Base-by-base conservation (phyloP, 2,113 vertebrate genomes). In the Nycticebus coucang region DNA sequence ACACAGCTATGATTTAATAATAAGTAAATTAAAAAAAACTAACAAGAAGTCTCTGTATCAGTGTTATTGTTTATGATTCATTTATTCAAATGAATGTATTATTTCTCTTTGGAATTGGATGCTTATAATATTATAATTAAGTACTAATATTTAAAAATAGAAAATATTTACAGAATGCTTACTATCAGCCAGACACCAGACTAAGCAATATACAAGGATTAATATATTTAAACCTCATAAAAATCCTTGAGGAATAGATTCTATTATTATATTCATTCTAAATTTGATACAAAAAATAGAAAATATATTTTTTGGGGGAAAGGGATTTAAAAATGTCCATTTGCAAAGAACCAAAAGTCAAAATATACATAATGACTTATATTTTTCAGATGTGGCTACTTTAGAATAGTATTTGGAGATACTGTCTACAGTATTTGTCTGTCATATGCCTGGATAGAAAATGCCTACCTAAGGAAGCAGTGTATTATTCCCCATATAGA, bases 31-130 rank as follows among this genome's bases (percentile, higher is more conserved):
- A 4, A 4, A 41, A 62, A 85, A 87, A 77, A 71, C 53, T 64
- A 94, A 50, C 26, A 87, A 83, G 64, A 87, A 84, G 14, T 77
- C 50, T 94, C 62, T 93, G 6, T 64, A 37, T 83, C 19, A 93
- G 18, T 2, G 3, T 71, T 28, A 55, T 55, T 94, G 1, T 66
- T 30, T 66, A 22, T 10, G 62, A 78, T 90, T 26, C 24, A 81
- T 59, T 81, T 71, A 60, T 33, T 83, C 66, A 45, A 81, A 79
- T 24, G 74, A 81, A 95, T 79, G 11, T 19, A 55, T 62, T 69
- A 45, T 71, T 80, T 15, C 4, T 81, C 30, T 41, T 2, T 92
- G n/a, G 22, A 92, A 66, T 13, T 81, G 26, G n/a, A 57, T 64
- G 28, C 3, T 74, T 53, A 41, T 17, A 28, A 45, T 71, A 64